These are phyloP conservation scores for Drosophila phalerata DNA, from an alignment of 2,888 invertebrate genomes.

Conservation along the genomic window DNA sequence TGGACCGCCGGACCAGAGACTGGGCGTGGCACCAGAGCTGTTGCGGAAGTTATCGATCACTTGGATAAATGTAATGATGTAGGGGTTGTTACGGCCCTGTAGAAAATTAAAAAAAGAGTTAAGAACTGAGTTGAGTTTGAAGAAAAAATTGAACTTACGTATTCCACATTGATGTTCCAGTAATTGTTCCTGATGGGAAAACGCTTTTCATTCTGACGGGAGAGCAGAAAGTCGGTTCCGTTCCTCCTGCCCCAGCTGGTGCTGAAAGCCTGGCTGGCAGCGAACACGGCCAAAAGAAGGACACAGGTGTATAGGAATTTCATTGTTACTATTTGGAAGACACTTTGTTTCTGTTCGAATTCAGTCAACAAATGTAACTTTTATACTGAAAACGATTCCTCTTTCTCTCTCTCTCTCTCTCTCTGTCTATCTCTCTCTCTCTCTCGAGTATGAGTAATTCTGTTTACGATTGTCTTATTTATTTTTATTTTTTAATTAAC, in stretches of 20 bases:
- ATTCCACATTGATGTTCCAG: slow-evolving; percentile 44
- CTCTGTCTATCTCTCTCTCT: no score
- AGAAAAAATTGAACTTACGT: no score
- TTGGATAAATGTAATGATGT: slow-evolving; percentile 58
- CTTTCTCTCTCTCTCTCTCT: no score
- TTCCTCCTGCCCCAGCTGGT: slow-evolving; percentile 57
- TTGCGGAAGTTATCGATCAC: slow-evolving; percentile 76
- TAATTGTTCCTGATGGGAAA: slow-evolving; percentile 54
- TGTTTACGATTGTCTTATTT: slow-evolving; percentile 47
- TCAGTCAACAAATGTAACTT: slow-evolving; percentile 17
- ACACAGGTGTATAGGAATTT: slow-evolving; percentile 59
- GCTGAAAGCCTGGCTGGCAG: slow-evolving; percentile 57
- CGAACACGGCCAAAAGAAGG: slow-evolving; percentile 64
- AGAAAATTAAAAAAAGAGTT: no score
- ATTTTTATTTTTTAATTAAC: slow-evolving; percentile 63
- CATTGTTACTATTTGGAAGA: slow-evolving; percentile 47
- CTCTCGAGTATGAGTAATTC: slow-evolving; percentile 32
- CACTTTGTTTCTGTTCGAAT: slow-evolving; percentile 14
- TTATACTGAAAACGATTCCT: slow-evolving; percentile 34
- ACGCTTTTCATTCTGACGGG: slow-evolving; percentile 53
- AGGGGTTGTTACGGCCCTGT: slow-evolving; percentile 11
- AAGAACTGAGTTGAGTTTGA: no score
- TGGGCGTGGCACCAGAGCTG: slow-evolving; percentile 65
- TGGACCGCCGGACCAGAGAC: slow-evolving; percentile 69
- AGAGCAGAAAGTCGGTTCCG: slow-evolving; percentile 51